phyloP scores from a whole-genome alignment of 2,113 vertebrate species.

The Chionomys nivalis region DNA sequence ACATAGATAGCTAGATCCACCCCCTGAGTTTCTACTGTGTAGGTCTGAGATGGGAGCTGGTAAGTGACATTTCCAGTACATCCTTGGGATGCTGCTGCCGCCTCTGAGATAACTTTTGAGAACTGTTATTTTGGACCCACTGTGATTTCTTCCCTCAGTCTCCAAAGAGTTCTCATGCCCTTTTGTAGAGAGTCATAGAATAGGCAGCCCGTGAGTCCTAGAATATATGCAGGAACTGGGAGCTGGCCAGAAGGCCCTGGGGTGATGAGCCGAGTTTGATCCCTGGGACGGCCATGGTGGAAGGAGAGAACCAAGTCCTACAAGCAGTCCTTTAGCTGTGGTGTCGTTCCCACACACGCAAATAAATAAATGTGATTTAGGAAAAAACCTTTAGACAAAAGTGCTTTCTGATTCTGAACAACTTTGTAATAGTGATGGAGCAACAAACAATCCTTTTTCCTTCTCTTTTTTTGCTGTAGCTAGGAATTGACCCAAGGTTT shows the following conservation, averaged over 20 bases:
- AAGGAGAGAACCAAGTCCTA: not conserved
- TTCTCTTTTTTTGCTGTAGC: not conserved
- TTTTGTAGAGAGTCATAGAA: not conserved
- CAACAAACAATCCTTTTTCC: not conserved
- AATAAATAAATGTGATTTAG: not conserved
- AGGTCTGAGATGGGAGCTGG: not conserved
- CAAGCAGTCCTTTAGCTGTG: not conserved
- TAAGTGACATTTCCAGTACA: not conserved
- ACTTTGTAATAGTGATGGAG: not conserved
- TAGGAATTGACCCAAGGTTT: not conserved
- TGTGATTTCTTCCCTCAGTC: conserved; percentile 29
- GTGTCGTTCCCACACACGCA: not conserved
- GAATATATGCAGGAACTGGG: not conserved
- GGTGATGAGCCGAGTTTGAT: not conserved
- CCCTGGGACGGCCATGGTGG: too few relatives aligned
- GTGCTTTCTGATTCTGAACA: not conserved
- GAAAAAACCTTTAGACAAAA: not conserved
- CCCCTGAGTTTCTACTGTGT: not conserved
- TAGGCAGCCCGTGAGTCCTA: not conserved
- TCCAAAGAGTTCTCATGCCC: not conserved
- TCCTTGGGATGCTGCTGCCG: not conserved
- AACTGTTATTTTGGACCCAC: not conserved
- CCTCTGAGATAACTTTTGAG: not conserved
- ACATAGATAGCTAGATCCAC: not conserved
- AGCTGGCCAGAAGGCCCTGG: not conserved